phyloP scores from a whole-genome alignment of 2,113 vertebrate species.

The Agapornis roseicollis region DNA sequence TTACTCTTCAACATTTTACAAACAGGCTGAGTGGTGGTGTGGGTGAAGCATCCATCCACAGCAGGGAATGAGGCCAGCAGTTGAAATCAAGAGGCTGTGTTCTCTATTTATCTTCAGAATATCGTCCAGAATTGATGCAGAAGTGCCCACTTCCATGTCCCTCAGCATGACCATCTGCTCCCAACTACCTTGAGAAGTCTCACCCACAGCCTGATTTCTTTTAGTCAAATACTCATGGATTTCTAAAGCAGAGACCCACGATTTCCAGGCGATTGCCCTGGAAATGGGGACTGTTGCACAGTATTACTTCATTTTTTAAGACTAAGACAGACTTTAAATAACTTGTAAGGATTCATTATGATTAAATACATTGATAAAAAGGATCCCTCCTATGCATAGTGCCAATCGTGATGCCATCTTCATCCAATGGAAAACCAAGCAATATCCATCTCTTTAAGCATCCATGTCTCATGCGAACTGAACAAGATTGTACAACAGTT shows the following conservation, averaged over 20 bases:
- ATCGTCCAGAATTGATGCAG: not conserved
- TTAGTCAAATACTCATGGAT: not conserved
- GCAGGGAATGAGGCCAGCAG: not conserved
- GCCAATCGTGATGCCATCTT: not conserved
- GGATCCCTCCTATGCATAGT: not conserved
- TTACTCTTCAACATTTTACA: slow-evolving; percentile 15
- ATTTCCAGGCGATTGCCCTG: not conserved
- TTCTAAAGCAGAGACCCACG: not conserved
- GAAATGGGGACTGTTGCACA: not conserved
- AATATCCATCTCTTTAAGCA: not conserved
- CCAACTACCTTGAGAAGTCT: not conserved
- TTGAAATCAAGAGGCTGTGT: not conserved
- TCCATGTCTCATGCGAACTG: not conserved
- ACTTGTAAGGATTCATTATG: not conserved
- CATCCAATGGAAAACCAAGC: not conserved
- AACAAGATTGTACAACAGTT: not conserved
- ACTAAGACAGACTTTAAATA: not conserved
- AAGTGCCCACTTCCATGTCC: not conserved
- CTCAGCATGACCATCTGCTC: not conserved
- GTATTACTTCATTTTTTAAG: not conserved
- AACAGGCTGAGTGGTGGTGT: not conserved
- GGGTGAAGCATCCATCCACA: not conserved
- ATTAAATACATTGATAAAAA: not conserved
- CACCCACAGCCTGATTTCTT: not conserved
- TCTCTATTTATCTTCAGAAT: not conserved